Conservation (phyloP, 2,888 invertebrate genomes). For the Lycaena phlaeas region DNA sequence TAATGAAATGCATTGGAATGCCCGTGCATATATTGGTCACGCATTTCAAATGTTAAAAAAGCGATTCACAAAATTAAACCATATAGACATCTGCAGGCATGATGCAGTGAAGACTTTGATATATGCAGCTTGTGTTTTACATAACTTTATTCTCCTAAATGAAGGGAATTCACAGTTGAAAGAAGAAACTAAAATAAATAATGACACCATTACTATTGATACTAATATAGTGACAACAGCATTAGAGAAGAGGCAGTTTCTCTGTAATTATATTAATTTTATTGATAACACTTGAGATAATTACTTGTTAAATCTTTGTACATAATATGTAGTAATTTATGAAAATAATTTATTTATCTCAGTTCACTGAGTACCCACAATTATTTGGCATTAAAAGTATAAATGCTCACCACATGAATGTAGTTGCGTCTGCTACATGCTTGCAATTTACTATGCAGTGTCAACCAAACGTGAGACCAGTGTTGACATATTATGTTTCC, state of each 20-base stretch:
- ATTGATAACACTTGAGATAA: neutral
- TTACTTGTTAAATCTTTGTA: no score
- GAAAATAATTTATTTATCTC: no score
- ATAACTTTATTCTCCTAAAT: constrained; percentile 55
- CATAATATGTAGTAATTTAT: no score
- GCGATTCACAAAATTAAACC: constrained; percentile 49
- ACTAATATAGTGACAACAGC: constrained; percentile 47
- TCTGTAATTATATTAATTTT: constrained; percentile 48
- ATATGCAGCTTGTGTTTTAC: constrained; percentile 51
- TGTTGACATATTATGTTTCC: no score
- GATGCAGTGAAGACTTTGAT: constrained; percentile 43
- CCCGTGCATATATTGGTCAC: constrained; percentile 46
- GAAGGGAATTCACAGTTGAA: constrained; percentile 51
- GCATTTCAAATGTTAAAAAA: constrained; percentile 54
- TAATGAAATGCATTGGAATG: constrained; percentile 56
- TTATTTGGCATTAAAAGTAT: no score
- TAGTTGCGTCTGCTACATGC: no score
- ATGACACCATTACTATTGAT: constrained; percentile 51
- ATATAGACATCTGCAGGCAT: constrained; percentile 41
- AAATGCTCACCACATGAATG: no score
- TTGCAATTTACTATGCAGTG: no score
- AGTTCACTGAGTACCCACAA: no score
- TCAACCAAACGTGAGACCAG: no score
- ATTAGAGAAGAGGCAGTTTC: constrained; percentile 53
- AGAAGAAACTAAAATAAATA: constrained; percentile 35